Evolutionary conservation across 2,113 vertebrate genomes (phyloP).

Genomic region (Suncus etruscus): DNA sequence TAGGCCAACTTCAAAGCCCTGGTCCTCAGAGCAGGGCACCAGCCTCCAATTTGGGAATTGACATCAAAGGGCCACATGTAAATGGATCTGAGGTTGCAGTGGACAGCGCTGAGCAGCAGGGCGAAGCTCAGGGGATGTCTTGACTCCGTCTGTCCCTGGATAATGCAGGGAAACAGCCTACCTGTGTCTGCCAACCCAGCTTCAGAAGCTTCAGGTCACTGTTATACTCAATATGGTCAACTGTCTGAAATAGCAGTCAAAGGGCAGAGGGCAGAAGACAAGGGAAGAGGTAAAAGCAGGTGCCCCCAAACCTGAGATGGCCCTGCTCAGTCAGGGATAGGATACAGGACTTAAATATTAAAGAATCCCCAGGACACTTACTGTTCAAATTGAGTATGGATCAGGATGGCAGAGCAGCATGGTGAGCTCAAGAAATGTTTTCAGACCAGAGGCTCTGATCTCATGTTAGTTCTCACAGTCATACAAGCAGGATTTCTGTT

Average conservation of each 20-base stretch:
- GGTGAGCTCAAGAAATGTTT: fast-evolving
- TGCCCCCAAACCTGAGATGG: not conserved
- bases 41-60: conserved; percentile 86
- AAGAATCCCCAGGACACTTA: not conserved
- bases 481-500: not conserved
- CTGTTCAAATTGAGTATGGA: not conserved
- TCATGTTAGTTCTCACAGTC: not conserved
- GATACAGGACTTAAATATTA: no score
- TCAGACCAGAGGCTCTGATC: not conserved
- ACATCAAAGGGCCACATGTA: conserved; percentile 86
- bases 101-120: conserved; percentile 81
- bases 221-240: not conserved
- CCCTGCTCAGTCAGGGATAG: not conserved
- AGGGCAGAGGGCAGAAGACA: not conserved
- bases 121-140: conserved; percentile 82
- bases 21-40: conserved; percentile 82
- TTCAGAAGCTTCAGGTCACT: conserved; percentile 56
- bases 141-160: conserved; percentile 82
- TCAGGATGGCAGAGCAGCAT: not conserved
- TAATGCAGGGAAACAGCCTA: not conserved
- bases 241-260: conserved; percentile 4
- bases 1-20: conserved; percentile 89
- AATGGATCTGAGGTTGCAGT: conserved; percentile 86
- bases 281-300: not conserved
- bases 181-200: conserved; percentile 17